Evolutionary conservation across 2,888 invertebrate species (phyloP).

Genomic region (Tiliacea citrago): DNA sequence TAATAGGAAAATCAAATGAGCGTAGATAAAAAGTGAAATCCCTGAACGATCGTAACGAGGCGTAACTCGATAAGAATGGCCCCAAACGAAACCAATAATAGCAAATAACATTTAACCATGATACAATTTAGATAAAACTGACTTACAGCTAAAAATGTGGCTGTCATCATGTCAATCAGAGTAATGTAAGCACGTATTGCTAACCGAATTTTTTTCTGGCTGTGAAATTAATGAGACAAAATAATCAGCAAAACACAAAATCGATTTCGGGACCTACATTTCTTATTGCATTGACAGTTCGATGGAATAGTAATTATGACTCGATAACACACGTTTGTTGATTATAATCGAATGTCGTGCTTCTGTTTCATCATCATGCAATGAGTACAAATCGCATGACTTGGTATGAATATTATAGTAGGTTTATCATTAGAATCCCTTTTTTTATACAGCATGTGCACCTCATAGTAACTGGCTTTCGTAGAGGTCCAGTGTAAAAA

Average conservation of each 20-base stretch:
- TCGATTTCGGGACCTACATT: constrained; percentile 11
- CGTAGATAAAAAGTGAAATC: constrained; percentile 70
- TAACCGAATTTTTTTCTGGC: constrained; percentile 56
- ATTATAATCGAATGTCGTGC: not conserved
- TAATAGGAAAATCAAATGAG: constrained; percentile 64
- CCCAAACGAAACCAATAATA: constrained; percentile 61
- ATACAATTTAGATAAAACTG: constrained; percentile 22
- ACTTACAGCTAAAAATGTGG: constrained; percentile 39
- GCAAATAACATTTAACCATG: constrained; percentile 42
- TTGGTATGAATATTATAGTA: not conserved
- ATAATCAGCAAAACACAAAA: constrained; percentile 4
- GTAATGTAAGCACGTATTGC: constrained; percentile 45
- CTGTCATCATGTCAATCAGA: constrained; percentile 21
- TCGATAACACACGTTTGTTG: not conserved
- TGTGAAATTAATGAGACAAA: constrained; percentile 23
- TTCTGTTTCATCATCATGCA: constrained; percentile 1
- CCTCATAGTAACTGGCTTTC: not conserved
- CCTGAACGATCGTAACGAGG: constrained; percentile 66
- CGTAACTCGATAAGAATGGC: constrained; percentile 72
- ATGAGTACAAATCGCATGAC: not conserved
- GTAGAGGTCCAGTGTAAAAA: constrained; percentile 12
- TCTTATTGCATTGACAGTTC: constrained; percentile 4
- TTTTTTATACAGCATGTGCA: not conserved
- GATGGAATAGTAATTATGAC: constrained; percentile 4
- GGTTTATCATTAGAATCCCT: not conserved